Evolutionary conservation across 2,888 invertebrate genomes (phyloP).

Genomic region (Cantharis rustica): DNA sequence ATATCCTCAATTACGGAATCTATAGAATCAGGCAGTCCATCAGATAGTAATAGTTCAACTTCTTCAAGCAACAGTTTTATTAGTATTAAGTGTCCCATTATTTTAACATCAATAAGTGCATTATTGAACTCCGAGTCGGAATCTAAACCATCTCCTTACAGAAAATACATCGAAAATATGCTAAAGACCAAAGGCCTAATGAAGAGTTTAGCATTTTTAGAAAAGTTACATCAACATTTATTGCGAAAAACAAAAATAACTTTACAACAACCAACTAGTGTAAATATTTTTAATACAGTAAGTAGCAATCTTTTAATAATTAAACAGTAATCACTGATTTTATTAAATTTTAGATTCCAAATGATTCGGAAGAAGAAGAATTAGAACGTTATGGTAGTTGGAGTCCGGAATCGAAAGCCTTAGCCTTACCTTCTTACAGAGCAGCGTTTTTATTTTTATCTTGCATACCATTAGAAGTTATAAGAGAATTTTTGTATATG

Average conservation of each 20-base stretch:
- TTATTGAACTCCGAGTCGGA: conserved; percentile 34
- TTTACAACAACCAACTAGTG: conserved; percentile 62
- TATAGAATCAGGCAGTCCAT: conserved; percentile 53
- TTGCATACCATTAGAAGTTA: conserved; percentile 85
- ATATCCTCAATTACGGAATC: conserved; percentile 23
- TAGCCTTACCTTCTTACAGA: conserved; percentile 84
- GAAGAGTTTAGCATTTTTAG: conserved; percentile 79
- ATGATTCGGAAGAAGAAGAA: conserved; percentile 57
- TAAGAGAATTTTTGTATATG: conserved; percentile 88
- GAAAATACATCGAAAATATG: conserved; percentile 85
- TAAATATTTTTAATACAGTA: conserved; percentile 41
- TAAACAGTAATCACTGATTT: background rate
- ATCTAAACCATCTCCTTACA: conserved; percentile 51
- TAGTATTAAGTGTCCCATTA: conserved; percentile 38
- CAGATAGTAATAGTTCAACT: conserved; percentile 57
- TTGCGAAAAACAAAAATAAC: conserved; percentile 74
- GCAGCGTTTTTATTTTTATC: conserved; percentile 85
- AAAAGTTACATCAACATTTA: conserved; percentile 71
- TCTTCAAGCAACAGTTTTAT: conserved; percentile 45
- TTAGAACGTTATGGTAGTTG: conserved; percentile 73
- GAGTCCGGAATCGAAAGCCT: conserved; percentile 75
- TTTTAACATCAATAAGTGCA: conserved; percentile 58
- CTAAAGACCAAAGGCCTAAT: conserved; percentile 85
- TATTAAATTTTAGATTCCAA: conserved; percentile 29
- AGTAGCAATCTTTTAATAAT: background rate